Conservation (phyloP, 1,140 invertebrate species). For the Listronotus bonariensis region DNA sequence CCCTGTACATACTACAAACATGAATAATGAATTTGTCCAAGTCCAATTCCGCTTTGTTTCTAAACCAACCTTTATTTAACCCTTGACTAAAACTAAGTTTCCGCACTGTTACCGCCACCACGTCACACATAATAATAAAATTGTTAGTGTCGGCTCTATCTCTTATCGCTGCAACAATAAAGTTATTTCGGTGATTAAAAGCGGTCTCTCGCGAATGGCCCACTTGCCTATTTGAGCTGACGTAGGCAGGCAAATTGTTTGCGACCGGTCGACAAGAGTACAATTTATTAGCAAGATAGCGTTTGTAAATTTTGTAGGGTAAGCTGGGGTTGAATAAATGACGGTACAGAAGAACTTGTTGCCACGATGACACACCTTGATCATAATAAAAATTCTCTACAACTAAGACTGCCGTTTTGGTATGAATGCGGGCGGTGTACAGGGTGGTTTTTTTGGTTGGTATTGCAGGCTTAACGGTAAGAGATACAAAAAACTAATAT, state of each 20-base stretch:
- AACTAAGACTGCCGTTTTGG: no score
- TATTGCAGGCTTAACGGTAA: no score
- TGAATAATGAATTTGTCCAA: no score
- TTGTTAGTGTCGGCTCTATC: conserved; percentile 13
- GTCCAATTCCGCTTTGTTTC: no score
- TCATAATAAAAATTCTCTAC: no score
- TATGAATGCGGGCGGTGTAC: no score
- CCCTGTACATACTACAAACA: no score
- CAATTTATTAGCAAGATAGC: conserved; percentile 13
- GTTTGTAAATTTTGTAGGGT: background rate
- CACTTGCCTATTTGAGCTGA: conserved; percentile 1
- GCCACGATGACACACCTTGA: no score
- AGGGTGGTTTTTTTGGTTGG: no score
- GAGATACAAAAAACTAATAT: no score
- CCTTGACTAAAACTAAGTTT: conserved; percentile 1
- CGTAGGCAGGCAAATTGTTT: conserved; percentile 20
- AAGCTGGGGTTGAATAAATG: no score
- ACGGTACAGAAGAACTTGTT: no score
- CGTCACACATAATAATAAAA: conserved; percentile 30
- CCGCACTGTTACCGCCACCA: background rate
- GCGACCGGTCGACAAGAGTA: conserved; percentile 16
- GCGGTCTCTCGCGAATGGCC: conserved; percentile 2
- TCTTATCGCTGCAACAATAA: conserved; percentile 27
- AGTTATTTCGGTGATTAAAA: conserved; percentile 33
- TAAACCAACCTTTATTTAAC: background rate